Evolutionary conservation across 2,888 invertebrate genomes (phyloP).

Genomic region (Agapetus fuscipes): DNA sequence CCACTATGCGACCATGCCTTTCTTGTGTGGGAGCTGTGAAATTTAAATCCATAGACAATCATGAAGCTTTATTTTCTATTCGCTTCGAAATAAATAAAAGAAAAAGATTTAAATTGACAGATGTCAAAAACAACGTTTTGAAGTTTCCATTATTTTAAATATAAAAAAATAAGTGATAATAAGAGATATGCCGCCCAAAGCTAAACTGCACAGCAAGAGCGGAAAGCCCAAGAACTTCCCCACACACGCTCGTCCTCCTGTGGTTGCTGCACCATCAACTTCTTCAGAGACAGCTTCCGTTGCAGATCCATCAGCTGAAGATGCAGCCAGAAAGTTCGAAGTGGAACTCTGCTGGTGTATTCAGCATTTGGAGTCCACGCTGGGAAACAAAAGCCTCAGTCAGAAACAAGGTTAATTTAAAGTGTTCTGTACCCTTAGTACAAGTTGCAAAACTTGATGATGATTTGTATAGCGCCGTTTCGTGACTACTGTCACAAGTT

Average conservation of each 20-base stretch:
- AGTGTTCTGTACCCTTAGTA: not conserved
- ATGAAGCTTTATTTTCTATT: too few species aligned
- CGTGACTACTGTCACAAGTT: too few species aligned
- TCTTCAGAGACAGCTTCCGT: constrained; percentile 2
- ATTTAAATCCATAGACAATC: too few species aligned
- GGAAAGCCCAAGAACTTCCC: constrained; percentile 22
- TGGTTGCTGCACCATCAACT: constrained; percentile 1
- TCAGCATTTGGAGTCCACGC: constrained; percentile 54
- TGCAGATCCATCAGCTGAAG: constrained; percentile 30
- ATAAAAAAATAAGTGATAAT: not conserved
- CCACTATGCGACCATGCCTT: too few species aligned
- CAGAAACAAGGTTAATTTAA: constrained; percentile 44
- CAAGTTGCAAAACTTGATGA: too few species aligned
- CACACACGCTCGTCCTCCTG: constrained; percentile 4
- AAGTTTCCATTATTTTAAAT: too few species aligned
- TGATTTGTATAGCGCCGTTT: too few species aligned
- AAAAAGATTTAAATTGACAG: too few species aligned
- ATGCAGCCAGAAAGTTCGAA: constrained; percentile 58
- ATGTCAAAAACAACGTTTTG: too few species aligned
- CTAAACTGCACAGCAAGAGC: constrained; percentile 20
- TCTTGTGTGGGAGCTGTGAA: too few species aligned
- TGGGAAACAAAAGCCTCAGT: constrained; percentile 50
- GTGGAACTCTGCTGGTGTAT: constrained; percentile 74
- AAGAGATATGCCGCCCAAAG: constrained; percentile 21
- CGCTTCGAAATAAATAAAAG: too few species aligned